phyloP scores from a whole-genome alignment of 2,888 invertebrate species.

The Oligia latruncula region DNA sequence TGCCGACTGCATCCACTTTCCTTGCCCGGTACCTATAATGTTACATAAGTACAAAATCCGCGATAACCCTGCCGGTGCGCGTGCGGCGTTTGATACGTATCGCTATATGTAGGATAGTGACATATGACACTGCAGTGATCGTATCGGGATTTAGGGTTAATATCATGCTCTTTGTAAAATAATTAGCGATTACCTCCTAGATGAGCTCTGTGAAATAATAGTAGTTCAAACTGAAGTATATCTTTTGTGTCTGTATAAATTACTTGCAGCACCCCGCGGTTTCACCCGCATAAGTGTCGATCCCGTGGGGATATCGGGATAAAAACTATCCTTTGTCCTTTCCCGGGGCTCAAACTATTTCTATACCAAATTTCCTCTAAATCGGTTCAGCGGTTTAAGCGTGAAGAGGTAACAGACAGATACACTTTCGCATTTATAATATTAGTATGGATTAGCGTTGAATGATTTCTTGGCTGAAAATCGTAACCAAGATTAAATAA shows the following conservation, averaged over 20 bases:
- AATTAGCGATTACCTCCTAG: neutral
- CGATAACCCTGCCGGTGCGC: constrained; percentile 51
- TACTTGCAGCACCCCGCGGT: too few relatives aligned
- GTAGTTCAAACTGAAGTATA: neutral
- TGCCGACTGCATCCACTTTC: constrained; percentile 28
- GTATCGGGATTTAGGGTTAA: constrained; percentile 34
- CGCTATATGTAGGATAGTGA: constrained; percentile 35
- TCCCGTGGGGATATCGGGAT: too few relatives aligned
- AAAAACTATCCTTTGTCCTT: too few relatives aligned
- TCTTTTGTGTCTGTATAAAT: too few relatives aligned
- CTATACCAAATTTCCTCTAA: too few relatives aligned
- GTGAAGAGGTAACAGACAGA: too few relatives aligned
- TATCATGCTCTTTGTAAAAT: neutral
- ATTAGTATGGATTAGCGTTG: too few relatives aligned
- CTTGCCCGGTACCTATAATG: constrained; percentile 20
- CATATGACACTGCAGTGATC: constrained; percentile 29
- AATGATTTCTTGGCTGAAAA: neutral
- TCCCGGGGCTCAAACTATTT: too few relatives aligned
- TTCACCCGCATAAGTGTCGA: too few relatives aligned
- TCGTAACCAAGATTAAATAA: neutral
- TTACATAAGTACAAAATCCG: constrained; percentile 14
- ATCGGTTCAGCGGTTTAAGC: too few relatives aligned
- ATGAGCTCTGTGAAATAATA: neutral
- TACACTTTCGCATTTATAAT: too few relatives aligned
- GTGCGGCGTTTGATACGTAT: constrained; percentile 34